These are phyloP conservation scores for Trematomus bernacchii DNA, from an alignment of 2,797 vertebrate species.

Conservation along the genomic window DNA sequence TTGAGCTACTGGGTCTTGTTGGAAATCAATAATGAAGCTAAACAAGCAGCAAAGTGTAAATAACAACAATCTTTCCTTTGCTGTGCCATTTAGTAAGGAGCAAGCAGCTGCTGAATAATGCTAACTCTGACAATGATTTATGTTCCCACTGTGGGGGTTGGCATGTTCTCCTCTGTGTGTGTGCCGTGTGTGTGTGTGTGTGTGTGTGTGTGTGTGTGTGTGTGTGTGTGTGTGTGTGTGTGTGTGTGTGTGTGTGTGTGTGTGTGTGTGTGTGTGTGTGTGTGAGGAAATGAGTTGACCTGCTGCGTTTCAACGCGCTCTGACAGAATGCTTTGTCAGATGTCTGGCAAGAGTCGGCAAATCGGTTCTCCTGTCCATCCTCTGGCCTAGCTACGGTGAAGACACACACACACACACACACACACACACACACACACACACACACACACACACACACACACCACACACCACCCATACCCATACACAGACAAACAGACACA, in stretches of 20 bases:
- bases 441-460: slow-evolving; percentile 10
- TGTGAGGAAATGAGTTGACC: slow-evolving; percentile 64
- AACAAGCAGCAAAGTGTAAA: slow-evolving; percentile 63
- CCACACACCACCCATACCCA: background rate
- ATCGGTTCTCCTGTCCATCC: slow-evolving; percentile 63
- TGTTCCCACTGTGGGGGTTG: slow-evolving; percentile 36
- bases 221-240: background rate
- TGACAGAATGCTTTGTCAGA: slow-evolving; percentile 74
- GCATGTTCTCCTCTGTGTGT: slow-evolving; percentile 25
- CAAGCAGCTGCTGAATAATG: slow-evolving; percentile 61
- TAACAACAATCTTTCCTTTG: slow-evolving; percentile 52
- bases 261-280: slow-evolving; percentile 16
- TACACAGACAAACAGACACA: too few relatives aligned
- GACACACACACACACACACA: slow-evolving; percentile 23
- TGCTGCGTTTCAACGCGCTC: slow-evolving; percentile 48
- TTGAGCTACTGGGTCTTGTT: background rate
- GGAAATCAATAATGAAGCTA: slow-evolving; percentile 55
- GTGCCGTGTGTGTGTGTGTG: slow-evolving; percentile 16
- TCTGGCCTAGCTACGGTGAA: slow-evolving; percentile 11
- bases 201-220: background rate
- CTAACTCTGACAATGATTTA: slow-evolving; percentile 67
- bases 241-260: slow-evolving; percentile 11
- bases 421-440: slow-evolving; percentile 22
- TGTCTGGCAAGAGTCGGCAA: slow-evolving; percentile 63
- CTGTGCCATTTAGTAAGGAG: slow-evolving; percentile 35